Conservation (phyloP, 2,888 invertebrate genomes). For the Parasteatoda lunata region DNA sequence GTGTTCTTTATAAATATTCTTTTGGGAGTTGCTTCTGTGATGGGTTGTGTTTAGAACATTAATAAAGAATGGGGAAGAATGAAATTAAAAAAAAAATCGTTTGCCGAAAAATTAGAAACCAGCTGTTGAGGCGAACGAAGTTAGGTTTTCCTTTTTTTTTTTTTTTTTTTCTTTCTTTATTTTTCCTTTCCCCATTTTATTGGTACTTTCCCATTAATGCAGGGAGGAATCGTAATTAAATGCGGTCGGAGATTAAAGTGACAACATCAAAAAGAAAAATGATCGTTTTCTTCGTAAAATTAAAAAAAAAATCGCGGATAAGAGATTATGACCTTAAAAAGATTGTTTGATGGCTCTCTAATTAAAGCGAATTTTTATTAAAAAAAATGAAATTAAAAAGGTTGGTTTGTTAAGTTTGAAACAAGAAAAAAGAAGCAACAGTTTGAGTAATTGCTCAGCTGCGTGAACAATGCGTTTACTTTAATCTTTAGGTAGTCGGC, state of each 20-base stretch:
- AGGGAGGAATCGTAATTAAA: neutral
- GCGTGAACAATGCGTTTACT: too few species aligned
- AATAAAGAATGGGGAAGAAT: neutral
- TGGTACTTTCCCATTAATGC: neutral
- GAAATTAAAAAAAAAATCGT: neutral
- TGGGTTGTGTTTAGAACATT: neutral
- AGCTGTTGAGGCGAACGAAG: neutral
- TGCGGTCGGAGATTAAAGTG: neutral
- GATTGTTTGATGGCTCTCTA: neutral
- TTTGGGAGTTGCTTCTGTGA: neutral
- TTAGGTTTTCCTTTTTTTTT: neutral
- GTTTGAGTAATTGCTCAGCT: neutral
- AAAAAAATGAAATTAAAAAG: neutral
- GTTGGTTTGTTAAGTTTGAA: neutral
- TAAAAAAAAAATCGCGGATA: neutral
- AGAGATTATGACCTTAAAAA: neutral
- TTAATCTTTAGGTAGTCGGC: too few species aligned
- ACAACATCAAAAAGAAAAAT: neutral
- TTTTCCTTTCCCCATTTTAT: neutral
- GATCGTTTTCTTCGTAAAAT: neutral
- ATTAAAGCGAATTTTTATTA: neutral
- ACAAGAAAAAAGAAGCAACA: neutral
- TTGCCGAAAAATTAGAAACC: neutral
- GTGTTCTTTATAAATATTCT: neutral
- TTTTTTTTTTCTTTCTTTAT: neutral